Evolutionary conservation across 2,113 vertebrate species (phyloP).

Genomic region (Daboia siamensis): DNA sequence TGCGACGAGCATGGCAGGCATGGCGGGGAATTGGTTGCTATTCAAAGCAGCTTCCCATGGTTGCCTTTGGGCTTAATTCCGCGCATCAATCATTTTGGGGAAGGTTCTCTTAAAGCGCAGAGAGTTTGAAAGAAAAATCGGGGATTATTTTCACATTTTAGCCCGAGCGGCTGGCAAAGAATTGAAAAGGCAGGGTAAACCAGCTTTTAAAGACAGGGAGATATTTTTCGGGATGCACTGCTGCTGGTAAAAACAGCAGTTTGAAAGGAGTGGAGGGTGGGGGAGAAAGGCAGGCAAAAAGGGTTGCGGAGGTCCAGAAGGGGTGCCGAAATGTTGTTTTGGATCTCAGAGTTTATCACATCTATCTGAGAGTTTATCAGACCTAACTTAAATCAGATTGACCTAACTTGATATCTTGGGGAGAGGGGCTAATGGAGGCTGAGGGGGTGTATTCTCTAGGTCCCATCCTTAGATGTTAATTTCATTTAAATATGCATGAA

Average conservation of each 20-base stretch:
- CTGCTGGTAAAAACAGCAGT: background rate
- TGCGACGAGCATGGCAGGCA: conserved; percentile 71
- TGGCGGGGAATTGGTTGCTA: conserved; percentile 82
- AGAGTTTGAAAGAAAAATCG: conserved; percentile 75
- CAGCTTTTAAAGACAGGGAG: conserved; percentile 32
- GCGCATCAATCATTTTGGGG: conserved; percentile 79
- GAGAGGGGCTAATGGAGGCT: background rate
- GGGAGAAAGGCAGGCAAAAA: background rate
- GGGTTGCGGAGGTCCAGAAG: background rate
- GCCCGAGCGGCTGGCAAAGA: conserved; percentile 66
- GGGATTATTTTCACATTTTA: conserved; percentile 80
- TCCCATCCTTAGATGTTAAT: background rate
- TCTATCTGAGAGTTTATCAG: background rate
- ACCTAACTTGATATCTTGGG: background rate
- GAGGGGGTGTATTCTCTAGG: background rate
- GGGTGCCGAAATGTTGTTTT: background rate
- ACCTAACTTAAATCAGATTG: background rate
- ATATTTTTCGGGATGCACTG: conserved; percentile 53
- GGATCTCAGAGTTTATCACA: background rate
- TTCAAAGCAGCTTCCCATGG: conserved; percentile 86
- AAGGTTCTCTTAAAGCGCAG: conserved; percentile 77
- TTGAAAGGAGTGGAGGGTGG: background rate
- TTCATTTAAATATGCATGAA: background rate
- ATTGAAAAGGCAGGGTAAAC: conserved; percentile 21
- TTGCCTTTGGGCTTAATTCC: conserved; percentile 86